A percentile compares a stretch with the other conserved stretches of the same genome.
These are phyloP conservation scores for Diglossa brunneiventris DNA, from an alignment of 2,113 vertebrate species.

Conservation along the genomic window DNA sequence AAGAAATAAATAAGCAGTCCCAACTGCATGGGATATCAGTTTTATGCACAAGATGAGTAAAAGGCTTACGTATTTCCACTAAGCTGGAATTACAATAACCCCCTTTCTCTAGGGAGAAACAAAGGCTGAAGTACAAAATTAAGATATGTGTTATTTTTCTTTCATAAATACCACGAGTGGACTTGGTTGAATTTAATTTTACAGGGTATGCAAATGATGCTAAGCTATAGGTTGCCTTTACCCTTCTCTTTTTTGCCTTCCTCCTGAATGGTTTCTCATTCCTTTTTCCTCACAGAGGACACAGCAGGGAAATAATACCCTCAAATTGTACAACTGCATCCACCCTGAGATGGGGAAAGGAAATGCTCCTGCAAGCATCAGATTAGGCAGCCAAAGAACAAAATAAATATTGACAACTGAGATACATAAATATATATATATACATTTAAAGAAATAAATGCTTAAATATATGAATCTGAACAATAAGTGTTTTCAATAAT, in stretches of 20 bases:
- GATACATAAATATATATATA: background rate
- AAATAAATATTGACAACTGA: background rate
- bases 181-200: background rate
- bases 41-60: slow-evolving; percentile 65
- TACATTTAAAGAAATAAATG: background rate
- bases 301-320: background rate
- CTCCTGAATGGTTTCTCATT: background rate
- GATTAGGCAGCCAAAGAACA: background rate
- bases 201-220: background rate
- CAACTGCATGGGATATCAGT: slow-evolving; percentile 66
- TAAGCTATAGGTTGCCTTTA: background rate
- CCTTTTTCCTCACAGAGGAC: background rate
- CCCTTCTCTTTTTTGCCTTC: background rate
- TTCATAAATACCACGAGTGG: slow-evolving; percentile 5
- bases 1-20: slow-evolving; percentile 73
- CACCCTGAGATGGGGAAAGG: background rate
- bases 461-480: slow-evolving; percentile 11
- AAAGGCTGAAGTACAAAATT: slow-evolving; percentile 52
- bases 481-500: slow-evolving; percentile 55
- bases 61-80: slow-evolving; percentile 62
- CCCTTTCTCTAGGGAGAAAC: slow-evolving; percentile 36
- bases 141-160: slow-evolving; percentile 62
- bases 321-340: background rate
- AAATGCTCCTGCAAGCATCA: background rate
- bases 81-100: slow-evolving; percentile 72